Percentiles rank a stretch among this genome's conserved stretches.
Conservation (phyloP, 2,797 vertebrate genomes). For the Micropoecilia bifurca region DNA sequence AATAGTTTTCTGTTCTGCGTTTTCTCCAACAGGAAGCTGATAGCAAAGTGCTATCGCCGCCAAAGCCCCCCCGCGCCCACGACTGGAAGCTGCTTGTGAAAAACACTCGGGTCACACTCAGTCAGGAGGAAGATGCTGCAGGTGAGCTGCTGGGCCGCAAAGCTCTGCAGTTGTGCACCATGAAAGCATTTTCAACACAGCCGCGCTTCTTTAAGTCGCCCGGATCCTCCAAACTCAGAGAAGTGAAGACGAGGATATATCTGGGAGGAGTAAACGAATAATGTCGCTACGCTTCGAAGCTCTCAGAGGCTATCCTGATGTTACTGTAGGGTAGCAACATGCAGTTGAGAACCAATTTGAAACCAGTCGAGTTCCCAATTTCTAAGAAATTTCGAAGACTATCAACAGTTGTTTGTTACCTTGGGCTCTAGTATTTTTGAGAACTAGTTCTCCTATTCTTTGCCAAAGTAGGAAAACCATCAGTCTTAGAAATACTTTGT, state of each 20-base stretch:
- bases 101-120: conserved; percentile 82
- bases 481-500: neutral
- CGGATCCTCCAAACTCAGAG: too few species aligned
- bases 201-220: neutral
- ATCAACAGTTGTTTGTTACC: neutral
- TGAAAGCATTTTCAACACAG: neutral
- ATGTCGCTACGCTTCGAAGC: neutral
- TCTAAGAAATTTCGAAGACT: too few species aligned
- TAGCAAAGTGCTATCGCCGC: conserved; percentile 84
- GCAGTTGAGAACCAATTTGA: neutral
- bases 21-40: conserved; percentile 76
- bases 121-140: conserved; percentile 79
- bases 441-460: neutral
- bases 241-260: neutral
- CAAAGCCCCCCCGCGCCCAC: conserved; percentile 93
- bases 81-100: conserved; percentile 93
- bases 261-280: neutral
- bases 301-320: neutral
- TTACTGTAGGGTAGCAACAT: neutral
- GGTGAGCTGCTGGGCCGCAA: conserved; percentile 70
- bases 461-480: neutral
- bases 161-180: neutral
- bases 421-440: neutral
- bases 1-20: neutral
- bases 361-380: neutral